Base-by-base conservation (phyloP, 2,888 invertebrate genomes). In the Zonitis immaculata region DNA sequence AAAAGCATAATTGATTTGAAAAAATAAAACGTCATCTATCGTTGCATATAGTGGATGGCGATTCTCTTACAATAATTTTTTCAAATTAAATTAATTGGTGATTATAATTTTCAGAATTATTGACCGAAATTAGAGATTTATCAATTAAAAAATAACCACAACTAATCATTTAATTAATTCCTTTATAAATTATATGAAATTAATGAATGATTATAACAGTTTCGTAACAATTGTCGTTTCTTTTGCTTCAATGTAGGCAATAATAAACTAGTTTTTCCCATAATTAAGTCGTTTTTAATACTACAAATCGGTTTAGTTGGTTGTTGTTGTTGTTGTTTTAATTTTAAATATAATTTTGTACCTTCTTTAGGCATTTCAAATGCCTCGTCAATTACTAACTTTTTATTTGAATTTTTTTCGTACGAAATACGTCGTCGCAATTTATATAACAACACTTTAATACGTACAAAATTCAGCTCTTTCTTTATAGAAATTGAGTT, bases 201-300 rank as follows among this genome's bases (percentile, higher is more conserved):
- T 52, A 73, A 58, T 22, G 68, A 67, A 56, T 73, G 71, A 59
- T 69, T 66, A 44, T 49, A 61, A 66, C 70, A 72, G 26, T 54
- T 55, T 12, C 42, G 46, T 25, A 27, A 42, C 30, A 54, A 57
- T 47, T 46, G 56, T 47, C 49, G 49, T 47, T 56, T 60, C 42
- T 58, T 59, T 47, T 39, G 49, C 56, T 64, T 67, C 47, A 73
- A 66, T 51, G 67, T 65, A 46, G 71, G 64, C 49, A 70, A 61
- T 44, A 72, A 58, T 46, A 72, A 59, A 51, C 64, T 68, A 22
- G 66, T 67, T 66, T 71, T 72, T 32, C 74, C 74, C 28, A 72
- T 50, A 35, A 59, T 64, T 32, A 71, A 51, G 22, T 65, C 52
- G 2, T 59, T 62, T 51, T 64, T 60, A 50, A 52, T 63, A 52